Conservation (phyloP, 2,797 vertebrate genomes). For the Spatula clypeata region DNA sequence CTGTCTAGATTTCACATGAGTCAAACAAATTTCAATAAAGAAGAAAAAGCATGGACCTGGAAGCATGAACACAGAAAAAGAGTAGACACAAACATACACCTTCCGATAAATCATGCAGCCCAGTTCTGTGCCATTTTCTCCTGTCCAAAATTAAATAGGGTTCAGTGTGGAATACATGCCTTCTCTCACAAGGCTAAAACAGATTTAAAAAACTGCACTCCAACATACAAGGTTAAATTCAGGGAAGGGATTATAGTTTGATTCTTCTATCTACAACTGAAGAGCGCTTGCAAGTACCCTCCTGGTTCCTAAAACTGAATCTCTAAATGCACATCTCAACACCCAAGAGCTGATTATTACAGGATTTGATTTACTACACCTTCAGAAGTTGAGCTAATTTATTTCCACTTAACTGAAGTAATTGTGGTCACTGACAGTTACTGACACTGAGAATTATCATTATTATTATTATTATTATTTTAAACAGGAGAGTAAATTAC, state of each 20-base stretch:
- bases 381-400: not conserved
- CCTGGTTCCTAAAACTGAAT: not conserved
- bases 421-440: not conserved
- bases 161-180: not conserved
- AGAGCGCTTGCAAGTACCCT: not conserved
- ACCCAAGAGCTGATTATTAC: not conserved
- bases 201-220: not conserved
- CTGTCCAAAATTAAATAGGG: not conserved
- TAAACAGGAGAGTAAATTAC: not conserved
- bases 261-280: not conserved
- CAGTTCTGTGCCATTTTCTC: not conserved
- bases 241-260: not conserved
- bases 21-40: not conserved
- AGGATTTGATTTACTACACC: not conserved
- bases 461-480: not conserved
- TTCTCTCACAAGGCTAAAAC: not conserved
- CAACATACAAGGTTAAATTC: not conserved
- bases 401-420: not conserved
- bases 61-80: not conserved
- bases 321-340: not conserved
- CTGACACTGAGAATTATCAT: not conserved
- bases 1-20: not conserved
- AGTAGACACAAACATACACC: not conserved
- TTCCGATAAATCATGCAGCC: not conserved
- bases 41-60: not conserved